phyloP scores from a whole-genome alignment of 1,140 invertebrate species.

The Drosophila miranda region DNA sequence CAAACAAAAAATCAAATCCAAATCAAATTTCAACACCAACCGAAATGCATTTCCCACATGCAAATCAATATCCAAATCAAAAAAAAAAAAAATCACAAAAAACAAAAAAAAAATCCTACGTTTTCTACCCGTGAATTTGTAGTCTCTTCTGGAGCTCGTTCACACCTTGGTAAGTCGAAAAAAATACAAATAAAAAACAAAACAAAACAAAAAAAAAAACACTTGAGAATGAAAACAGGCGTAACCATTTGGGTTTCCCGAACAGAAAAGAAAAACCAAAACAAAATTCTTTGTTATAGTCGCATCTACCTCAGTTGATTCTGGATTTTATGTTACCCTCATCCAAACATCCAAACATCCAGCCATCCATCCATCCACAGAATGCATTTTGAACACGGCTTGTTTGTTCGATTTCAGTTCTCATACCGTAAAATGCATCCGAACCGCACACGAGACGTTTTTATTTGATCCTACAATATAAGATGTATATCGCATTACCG shows the following conservation, averaged over 20 bases:
- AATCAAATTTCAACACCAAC: conserved; percentile 65
- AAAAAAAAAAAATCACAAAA: conserved; percentile 43
- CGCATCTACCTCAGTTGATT: conserved; percentile 46
- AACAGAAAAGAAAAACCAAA: conserved; percentile 37
- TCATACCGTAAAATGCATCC: conserved; percentile 24
- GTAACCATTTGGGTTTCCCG: conserved; percentile 39
- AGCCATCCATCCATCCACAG: conserved; percentile 22
- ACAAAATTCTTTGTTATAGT: conserved; percentile 50
- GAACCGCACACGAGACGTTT: conserved; percentile 3
- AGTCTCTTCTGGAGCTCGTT: conserved; percentile 98
- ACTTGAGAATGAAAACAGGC: conserved; percentile 58
- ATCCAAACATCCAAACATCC: conserved; percentile 29
- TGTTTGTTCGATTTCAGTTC: conserved; percentile 32
- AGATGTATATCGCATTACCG: conserved; percentile 2
- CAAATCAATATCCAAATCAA: conserved; percentile 53
- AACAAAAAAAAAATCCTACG: conserved; percentile 62
- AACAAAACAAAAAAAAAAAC: conserved; percentile 43
- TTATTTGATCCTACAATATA: conserved; percentile 5
- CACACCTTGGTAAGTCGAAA: conserved; percentile 94
- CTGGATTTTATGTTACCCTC: conserved; percentile 38
- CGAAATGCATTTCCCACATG: conserved; percentile 62
- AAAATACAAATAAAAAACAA: conserved; percentile 45
- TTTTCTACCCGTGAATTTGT: conserved; percentile 83
- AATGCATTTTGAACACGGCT: conserved; percentile 30
- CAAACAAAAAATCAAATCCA: conserved; percentile 55